These are phyloP conservation scores for Liposcelis brunnea DNA, from an alignment of 2,888 invertebrate genomes.

Conservation along the genomic window DNA sequence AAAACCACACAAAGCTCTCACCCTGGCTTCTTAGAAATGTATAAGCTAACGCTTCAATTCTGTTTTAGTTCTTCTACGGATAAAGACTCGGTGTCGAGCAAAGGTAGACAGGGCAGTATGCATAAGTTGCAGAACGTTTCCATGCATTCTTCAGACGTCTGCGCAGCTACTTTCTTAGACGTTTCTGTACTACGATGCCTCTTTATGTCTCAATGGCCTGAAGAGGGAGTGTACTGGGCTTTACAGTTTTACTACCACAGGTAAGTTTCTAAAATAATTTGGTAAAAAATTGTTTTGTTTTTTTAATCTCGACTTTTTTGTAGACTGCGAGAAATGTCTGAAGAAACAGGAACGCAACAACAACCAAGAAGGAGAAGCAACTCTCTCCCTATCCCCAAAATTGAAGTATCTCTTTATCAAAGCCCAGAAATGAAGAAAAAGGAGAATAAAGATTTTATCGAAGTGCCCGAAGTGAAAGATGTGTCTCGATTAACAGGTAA, in stretches of 20 bases:
- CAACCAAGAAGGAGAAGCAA: constrained; percentile 76
- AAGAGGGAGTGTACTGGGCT: constrained; percentile 97
- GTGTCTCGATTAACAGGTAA: constrained; percentile 42
- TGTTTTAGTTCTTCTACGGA: constrained; percentile 39
- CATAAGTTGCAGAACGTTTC: constrained; percentile 8
- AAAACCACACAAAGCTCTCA: constrained; percentile 16
- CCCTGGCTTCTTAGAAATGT: too few relatives aligned
- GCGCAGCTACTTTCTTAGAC: constrained; percentile 88
- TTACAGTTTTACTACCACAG: constrained; percentile 78
- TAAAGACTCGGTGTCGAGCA: constrained; percentile 56
- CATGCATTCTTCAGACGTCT: constrained; percentile 32
- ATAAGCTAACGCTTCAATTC: too few relatives aligned
- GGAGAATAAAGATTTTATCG: constrained; percentile 51
- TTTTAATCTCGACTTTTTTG: constrained; percentile 16
- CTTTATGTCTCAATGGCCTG: constrained; percentile 93
- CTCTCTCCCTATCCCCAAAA: constrained; percentile 84
- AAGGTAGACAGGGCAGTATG: constrained; percentile 19
- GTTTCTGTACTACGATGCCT: constrained; percentile 90
- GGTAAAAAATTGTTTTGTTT: constrained; percentile 12
- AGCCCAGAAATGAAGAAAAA: constrained; percentile 50
- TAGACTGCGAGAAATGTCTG: constrained; percentile 73
- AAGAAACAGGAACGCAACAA: constrained; percentile 59
- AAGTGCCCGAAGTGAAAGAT: constrained; percentile 48
- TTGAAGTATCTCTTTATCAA: constrained; percentile 72
- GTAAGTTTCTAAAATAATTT: constrained; percentile 32